phyloP scores from a whole-genome alignment of 2,113 vertebrate genomes.

The Calidris pugnax region DNA sequence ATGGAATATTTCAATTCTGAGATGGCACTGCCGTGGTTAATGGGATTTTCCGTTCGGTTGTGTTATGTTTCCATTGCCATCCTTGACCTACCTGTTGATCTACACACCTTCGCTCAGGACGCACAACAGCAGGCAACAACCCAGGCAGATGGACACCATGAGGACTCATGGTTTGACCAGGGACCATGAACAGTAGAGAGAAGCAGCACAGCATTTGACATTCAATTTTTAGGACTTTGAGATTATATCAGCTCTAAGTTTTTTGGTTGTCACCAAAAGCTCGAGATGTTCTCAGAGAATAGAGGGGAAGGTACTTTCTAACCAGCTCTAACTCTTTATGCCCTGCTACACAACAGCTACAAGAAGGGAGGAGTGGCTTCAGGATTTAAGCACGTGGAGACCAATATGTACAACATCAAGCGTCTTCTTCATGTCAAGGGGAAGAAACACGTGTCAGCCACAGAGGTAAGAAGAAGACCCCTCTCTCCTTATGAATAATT shows the following conservation, averaged over 20 bases:
- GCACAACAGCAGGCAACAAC: background rate
- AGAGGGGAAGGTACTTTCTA: background rate
- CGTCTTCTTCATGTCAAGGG: constrained; percentile 89
- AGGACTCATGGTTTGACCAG: background rate
- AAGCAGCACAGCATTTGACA: background rate
- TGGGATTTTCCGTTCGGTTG: background rate
- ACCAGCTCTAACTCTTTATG: background rate
- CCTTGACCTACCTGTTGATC: background rate
- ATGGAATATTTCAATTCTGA: background rate
- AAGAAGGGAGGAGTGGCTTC: constrained; percentile 91
- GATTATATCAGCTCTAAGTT: background rate
- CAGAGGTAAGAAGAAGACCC: constrained; percentile 75
- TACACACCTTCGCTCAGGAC: background rate
- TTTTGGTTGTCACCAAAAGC: background rate
- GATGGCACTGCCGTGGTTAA: background rate
- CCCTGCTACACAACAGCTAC: constrained; percentile 75
- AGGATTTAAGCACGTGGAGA: constrained; percentile 87
- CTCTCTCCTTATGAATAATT: background rate
- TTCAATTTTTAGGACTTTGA: background rate
- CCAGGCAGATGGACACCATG: background rate
- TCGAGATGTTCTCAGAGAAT: background rate
- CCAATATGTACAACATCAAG: constrained; percentile 86
- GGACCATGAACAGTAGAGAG: background rate
- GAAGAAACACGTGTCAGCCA: constrained; percentile 83
- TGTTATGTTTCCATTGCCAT: background rate